Base-by-base conservation (phyloP, 2,113 vertebrate species). In the Laticauda laticaudata region DNA sequence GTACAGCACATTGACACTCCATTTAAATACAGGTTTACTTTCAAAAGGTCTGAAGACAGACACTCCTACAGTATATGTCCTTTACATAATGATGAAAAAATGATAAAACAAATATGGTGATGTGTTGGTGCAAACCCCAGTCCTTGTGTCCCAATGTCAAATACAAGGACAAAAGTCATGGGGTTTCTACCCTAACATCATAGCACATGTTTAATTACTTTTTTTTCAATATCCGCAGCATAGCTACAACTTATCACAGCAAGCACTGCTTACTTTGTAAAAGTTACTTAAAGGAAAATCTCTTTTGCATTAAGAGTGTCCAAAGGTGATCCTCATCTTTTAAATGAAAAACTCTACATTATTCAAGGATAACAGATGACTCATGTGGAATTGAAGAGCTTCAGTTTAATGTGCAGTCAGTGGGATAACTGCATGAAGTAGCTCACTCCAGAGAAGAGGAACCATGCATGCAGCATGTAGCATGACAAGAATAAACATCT, bases 341-440 rank as follows among this genome's bases (percentile, higher is more conserved):
- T 90, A 86, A 81, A 93, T 59, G n/a, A 43, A 39, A 92, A 94
- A 94, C 64, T 91, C 89, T 93, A 96, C 48, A 91, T 29, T 90
- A 89, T 91, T 91, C 92, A 21, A 39, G 57, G 86, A 93, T 90
- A 93, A 93, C 53, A 94, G 93, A 91, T 91, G 64, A 20, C 59
- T 94, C 14, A 92, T 23, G 9, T 87, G 51, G 57, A 93, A 88
- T 54, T 91, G 23, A 94, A 51, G 15, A n/a, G 21, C 57, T 88
- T 95, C 95, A 95, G 94, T 86, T 95, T 95, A 91, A 93, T 91
- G 59, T 53, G 87, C 64, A 90, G 91, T 94, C 93, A 92, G 20
- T 92, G 88, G 61, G 86, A 91, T 90, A 88, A 64, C 12, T 48
- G 48, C 48, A 86, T 53, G 48, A 61, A 92, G 86, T 39, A 88